A percentile compares a stretch with the other conserved stretches of the same genome.
phyloP scores from a whole-genome alignment of 2,888 invertebrate genomes.

The Macrosoma leucophasiata region DNA sequence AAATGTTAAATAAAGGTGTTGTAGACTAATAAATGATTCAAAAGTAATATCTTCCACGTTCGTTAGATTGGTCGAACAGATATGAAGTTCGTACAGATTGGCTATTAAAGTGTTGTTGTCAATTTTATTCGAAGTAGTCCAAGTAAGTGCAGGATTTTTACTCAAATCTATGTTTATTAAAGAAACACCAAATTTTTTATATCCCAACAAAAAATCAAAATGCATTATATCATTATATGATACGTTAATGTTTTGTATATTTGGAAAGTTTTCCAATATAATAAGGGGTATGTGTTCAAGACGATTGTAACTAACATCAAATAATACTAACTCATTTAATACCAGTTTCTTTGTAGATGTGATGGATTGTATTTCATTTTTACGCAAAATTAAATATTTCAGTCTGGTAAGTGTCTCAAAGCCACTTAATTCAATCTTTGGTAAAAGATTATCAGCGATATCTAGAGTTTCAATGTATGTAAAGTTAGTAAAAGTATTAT shows the following conservation, averaged over 20 bases:
- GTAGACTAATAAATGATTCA: constrained; percentile 83
- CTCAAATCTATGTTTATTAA: constrained; percentile 62
- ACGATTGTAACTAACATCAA: constrained; percentile 62
- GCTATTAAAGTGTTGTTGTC: constrained; percentile 54
- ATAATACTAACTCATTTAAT: constrained; percentile 46
- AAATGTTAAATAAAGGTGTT: constrained; percentile 84
- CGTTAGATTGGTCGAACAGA: constrained; percentile 58
- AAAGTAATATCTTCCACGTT: constrained; percentile 81
- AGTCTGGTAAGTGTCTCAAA: constrained; percentile 55
- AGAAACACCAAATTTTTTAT: constrained; percentile 43
- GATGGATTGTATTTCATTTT: constrained; percentile 61
- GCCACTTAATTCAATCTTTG: constrained; percentile 80
- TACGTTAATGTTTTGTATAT: constrained; percentile 59
- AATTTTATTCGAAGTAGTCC: constrained; percentile 42
- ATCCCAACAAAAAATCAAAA: constrained; percentile 53
- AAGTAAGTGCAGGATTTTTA: constrained; percentile 55
- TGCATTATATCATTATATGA: constrained; percentile 58
- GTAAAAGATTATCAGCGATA: constrained; percentile 80
- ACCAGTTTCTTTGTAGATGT: constrained; percentile 52
- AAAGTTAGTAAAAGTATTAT: constrained; percentile 83
- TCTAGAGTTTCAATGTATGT: constrained; percentile 83
- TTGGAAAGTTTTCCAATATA: constrained; percentile 61
- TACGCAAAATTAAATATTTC: constrained; percentile 54
- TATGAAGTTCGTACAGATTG: constrained; percentile 61
- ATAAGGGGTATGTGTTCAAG: constrained; percentile 48